Conservation (phyloP, 2,888 invertebrate genomes). For the Argyra leucocephala region DNA sequence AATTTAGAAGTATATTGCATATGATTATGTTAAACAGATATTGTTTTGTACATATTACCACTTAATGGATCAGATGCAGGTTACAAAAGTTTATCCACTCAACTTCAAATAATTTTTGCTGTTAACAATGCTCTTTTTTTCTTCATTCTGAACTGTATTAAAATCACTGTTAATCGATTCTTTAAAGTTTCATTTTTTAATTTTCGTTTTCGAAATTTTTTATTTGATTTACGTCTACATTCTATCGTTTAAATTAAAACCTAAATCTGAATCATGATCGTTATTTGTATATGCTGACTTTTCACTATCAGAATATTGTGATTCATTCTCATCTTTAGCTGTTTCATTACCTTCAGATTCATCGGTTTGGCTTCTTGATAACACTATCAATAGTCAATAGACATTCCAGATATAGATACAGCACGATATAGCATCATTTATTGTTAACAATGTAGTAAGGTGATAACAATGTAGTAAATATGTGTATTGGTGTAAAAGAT, state of each 20-base stretch:
- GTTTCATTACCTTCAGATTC: slow-evolving; percentile 20
- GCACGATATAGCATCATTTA: slow-evolving; percentile 10
- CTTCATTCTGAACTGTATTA: neutral
- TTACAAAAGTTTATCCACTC: neutral
- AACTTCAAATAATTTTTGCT: neutral
- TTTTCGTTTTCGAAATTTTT: slow-evolving; percentile 19
- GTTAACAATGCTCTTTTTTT: too few species aligned
- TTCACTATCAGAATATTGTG: slow-evolving; percentile 48
- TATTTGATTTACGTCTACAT: slow-evolving; percentile 31
- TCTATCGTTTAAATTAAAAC: slow-evolving; percentile 52
- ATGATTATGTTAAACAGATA: neutral
- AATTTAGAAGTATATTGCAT: neutral
- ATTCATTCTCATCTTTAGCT: slow-evolving; percentile 33
- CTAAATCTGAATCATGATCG: slow-evolving; percentile 52
- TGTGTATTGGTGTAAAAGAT: too few species aligned
- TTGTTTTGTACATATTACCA: neutral
- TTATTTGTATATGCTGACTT: slow-evolving; percentile 41
- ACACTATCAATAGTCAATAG: slow-evolving; percentile 29
- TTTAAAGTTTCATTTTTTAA: slow-evolving; percentile 21
- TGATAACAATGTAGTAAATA: too few species aligned
- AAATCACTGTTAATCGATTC: slow-evolving; percentile 17
- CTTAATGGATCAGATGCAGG: neutral
- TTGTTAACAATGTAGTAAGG: too few species aligned
- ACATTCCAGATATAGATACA: slow-evolving; percentile 18
- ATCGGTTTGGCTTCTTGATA: slow-evolving; percentile 24